Evolutionary conservation across 2,113 vertebrate genomes (phyloP), one percentile per base, ranked within the genome.

Genomic region (Phylloscopus trochiloides): DNA sequence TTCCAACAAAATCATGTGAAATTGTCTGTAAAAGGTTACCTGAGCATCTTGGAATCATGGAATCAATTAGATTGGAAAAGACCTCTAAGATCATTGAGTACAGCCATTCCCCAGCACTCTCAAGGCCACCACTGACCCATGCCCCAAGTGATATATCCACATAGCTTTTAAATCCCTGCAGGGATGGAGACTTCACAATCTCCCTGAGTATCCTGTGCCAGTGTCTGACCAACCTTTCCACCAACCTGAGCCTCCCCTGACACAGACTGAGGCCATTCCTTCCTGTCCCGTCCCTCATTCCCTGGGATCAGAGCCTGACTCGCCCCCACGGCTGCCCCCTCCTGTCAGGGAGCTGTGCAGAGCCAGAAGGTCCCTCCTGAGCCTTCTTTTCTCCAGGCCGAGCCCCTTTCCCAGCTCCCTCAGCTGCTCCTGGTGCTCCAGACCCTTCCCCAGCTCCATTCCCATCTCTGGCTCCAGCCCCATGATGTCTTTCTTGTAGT

Each of bases 291-390:
- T 26, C 20, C 25, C 50, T 62, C 5, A 1, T 71, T 14, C 48
- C 24, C 34, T 63, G 65, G 24, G 16, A 34, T 7, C 65, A 70
- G n/a, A 70, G 32, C 38, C 38, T 0, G 0, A 5, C 21, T 29
- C 3, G 0, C 16, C 17, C 21, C 17, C 26, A 4, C 0, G 0
- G 20, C 17, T 61, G 12, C 1, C 10, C 10, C 5, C 47, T 70
- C 55, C 65, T 70, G 29, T 40, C 66, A 71, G 74, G 68, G 65
- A 31, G 16, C 2, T 87, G 24, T 17, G 43, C 48, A 87, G 42
- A 63, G 26, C 9, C 36, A 50, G 0, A 14, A 28, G 36, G 32
- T 28, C 5, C 36, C 31, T 0, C 14, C 51, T 36, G 67, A 66
- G 15, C 28, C 43, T 50, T 10, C 32, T 65, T 28, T 65, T 6